phyloP scores from a whole-genome alignment of 2,888 invertebrate species.

The Caenorhabditis sinica region DNA sequence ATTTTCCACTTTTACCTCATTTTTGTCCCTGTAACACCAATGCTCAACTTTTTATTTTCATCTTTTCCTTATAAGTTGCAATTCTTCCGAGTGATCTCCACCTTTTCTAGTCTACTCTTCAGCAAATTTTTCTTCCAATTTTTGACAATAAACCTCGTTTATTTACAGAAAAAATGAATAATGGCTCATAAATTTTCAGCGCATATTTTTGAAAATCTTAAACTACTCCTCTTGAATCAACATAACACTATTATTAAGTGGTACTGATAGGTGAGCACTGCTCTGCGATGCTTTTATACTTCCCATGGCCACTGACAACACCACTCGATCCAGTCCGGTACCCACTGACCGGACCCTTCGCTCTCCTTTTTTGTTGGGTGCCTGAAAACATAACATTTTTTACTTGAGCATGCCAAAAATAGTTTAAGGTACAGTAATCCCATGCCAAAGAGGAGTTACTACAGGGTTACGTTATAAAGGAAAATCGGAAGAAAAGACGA shows the following conservation, averaged over 20 bases:
- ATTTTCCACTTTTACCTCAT: too few relatives aligned
- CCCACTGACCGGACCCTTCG: conserved; percentile 70
- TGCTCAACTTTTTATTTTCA: too few relatives aligned
- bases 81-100: too few relatives aligned
- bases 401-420: not conserved
- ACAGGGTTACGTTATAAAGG: conserved; percentile 44
- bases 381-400: conserved; percentile 35
- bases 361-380: conserved; percentile 67
- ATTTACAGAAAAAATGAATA: not conserved
- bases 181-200: not conserved
- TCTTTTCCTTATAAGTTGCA: too few relatives aligned
- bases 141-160: not conserved
- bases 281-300: conserved; percentile 49
- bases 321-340: conserved; percentile 78
- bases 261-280: conserved; percentile 32
- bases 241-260: conserved; percentile 30
- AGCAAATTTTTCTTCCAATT: too few relatives aligned
- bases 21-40: too few relatives aligned
- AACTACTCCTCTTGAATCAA: conserved; percentile 43
- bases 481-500: conserved; percentile 5
- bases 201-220: not conserved
- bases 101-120: too few relatives aligned
- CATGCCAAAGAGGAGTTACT: conserved; percentile 43
- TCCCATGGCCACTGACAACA: conserved; percentile 78
- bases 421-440: conserved; percentile 34